Base-by-base conservation (phyloP, 2,888 invertebrate species). In the Dasysyrphus albostriatus region DNA sequence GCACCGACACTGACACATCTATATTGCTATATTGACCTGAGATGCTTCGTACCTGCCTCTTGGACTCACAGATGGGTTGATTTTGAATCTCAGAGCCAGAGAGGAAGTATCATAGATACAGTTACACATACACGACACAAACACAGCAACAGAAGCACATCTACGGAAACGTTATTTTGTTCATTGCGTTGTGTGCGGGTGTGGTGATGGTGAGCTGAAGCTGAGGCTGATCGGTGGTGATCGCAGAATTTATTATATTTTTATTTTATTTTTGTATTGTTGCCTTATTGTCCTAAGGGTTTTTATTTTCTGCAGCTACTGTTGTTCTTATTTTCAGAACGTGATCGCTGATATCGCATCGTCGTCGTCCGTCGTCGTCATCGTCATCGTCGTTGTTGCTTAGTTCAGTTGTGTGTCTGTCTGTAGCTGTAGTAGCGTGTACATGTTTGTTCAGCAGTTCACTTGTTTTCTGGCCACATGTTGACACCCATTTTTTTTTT, bases 401-500 rank as follows among this genome's bases (percentile, higher is more conserved):
- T 5, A 29, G 32, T n/a, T 65, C 9, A 29, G 32, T n/a, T 65
- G 32, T 32, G 32, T 65, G 47, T 32, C 10, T 47, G 16, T 10
- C 12, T 47, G 63, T 63, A 29, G 61, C 29, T 65, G 34, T 59
- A n/a, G 37, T 59, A 37, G 59, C 32, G 12, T 59, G 59, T 67
- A 63, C 47, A 76, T 67, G 72, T 75, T 79, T 80, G 69, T 61
- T 67, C 59, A 77, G 65, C 76, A 61, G 47, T 61, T 81, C 56
- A 72, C 65, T 78, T 73, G 73, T 32, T 16, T 73, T 42, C 19
- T 65, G 70, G 69, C 59, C 78, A 77, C 82, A 82, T 78, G 82
- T 87, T 82, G 78, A 78, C 87, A 87, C 78, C 87, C 87, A 87
- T 87, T 87, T 70, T 63, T 42, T 49, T 24, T 37, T 77, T 12